phyloP scores from a whole-genome alignment of 2,113 vertebrate genomes.

The Ibidorhyncha struthersii region DNA sequence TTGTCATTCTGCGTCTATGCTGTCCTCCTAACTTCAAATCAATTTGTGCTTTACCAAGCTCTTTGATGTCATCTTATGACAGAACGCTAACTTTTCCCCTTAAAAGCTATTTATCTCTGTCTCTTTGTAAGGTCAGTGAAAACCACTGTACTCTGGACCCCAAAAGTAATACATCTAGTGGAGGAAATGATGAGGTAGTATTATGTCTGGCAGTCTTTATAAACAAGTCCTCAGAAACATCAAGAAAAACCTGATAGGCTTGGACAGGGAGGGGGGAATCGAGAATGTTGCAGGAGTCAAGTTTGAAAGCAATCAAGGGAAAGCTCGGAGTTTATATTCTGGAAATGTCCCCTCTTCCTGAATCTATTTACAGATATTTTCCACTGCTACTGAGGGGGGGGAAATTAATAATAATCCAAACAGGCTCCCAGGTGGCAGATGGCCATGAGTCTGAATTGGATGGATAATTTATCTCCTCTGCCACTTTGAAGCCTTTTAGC shows the following conservation, averaged over 20 bases:
- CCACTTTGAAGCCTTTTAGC: conserved; percentile 55
- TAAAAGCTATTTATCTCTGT: conserved; percentile 51
- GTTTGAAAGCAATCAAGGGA: conserved; percentile 24
- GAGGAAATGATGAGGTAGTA: conserved; percentile 50
- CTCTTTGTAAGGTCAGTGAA: conserved; percentile 54
- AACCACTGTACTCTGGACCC: conserved; percentile 8
- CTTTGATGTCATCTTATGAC: conserved; percentile 38
- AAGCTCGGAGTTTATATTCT: conserved; percentile 27
- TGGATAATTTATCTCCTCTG: conserved; percentile 59
- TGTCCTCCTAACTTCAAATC: conserved; percentile 57
- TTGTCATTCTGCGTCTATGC: conserved; percentile 27
- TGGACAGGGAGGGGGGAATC: not conserved
- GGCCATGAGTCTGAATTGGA: conserved; percentile 52
- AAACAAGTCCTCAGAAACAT: conserved; percentile 31
- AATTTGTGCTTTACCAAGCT: conserved; percentile 56
- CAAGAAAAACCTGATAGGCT: not conserved
- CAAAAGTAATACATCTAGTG: conserved; percentile 15
- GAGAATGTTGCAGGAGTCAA: not conserved
- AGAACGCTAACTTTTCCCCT: conserved; percentile 42
- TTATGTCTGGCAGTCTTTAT: conserved; percentile 29
- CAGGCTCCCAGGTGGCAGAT: not conserved
- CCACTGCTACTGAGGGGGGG: not conserved
- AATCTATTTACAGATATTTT: conserved; percentile 41
- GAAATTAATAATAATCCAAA: conserved; percentile 50
- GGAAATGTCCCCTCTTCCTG: not conserved